Conservation (phyloP, 1,140 invertebrate species). For the Chrysopa pallens region DNA sequence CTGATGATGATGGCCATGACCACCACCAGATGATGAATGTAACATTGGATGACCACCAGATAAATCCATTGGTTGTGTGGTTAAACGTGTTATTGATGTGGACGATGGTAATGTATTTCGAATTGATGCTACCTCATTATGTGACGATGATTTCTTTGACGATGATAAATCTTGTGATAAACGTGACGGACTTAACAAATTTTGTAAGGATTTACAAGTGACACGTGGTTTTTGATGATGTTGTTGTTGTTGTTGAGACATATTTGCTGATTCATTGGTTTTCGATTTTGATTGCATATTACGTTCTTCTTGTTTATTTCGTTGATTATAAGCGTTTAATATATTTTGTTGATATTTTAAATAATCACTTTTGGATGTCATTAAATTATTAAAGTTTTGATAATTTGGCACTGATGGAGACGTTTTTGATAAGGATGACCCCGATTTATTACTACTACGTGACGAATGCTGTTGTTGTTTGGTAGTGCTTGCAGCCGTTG, state of each 20-base stretch:
- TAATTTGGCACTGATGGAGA: background rate
- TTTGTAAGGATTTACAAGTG: slow-evolving; percentile 1
- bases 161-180: background rate
- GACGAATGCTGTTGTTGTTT: slow-evolving; percentile 3
- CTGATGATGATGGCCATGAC: too few species aligned
- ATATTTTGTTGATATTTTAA: background rate
- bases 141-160: background rate
- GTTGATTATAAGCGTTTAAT: background rate
- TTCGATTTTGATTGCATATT: slow-evolving; percentile 13
- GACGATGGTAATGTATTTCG: background rate
- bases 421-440: background rate
- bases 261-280: slow-evolving; percentile 16
- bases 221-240: slow-evolving; percentile 6
- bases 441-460: slow-evolving; percentile 3
- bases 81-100: background rate
- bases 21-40: too few species aligned
- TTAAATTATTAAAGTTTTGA: background rate
- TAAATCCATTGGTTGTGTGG: slow-evolving; percentile 13
- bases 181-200: background rate
- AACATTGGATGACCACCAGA: slow-evolving; percentile 9
- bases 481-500: background rate
- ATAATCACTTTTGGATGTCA: background rate
- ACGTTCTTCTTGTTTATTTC: slow-evolving; percentile 5
- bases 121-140: background rate
- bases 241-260: slow-evolving; percentile 17